Conservation (phyloP, 2,113 vertebrate genomes). For the Indicator indicator region DNA sequence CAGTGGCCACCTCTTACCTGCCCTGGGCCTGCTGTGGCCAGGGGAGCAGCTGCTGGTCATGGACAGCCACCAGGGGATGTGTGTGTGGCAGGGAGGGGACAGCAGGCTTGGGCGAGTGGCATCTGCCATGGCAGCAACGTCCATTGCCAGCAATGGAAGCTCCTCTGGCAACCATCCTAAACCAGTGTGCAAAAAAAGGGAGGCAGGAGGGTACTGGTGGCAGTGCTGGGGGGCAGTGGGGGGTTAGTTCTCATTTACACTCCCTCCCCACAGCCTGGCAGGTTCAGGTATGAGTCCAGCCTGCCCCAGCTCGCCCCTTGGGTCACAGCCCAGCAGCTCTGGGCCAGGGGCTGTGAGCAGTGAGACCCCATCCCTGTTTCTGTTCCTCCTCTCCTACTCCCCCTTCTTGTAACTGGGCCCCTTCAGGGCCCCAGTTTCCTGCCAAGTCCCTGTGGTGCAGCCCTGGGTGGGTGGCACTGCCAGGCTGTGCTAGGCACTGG, state of each 20-base stretch:
- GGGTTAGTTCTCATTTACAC: not conserved
- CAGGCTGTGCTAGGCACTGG: slow-evolving; percentile 16
- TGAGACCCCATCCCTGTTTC: fast-evolving
- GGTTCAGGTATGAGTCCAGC: fast-evolving
- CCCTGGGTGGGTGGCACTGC: fast-evolving
- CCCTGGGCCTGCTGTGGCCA: fast-evolving
- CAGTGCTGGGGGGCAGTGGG: not conserved
- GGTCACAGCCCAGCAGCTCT: not conserved
- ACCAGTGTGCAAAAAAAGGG: not conserved
- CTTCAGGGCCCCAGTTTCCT: not conserved
- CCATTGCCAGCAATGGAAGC: slow-evolving; percentile 60
- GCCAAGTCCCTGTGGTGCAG: not conserved
- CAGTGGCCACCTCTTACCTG: not conserved
- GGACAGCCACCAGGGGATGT: not conserved
- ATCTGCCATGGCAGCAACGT: not conserved
- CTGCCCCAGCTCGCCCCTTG: fast-evolving
- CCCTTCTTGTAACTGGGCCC: too few relatives aligned
- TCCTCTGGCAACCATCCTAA: not conserved
- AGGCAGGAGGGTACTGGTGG: not conserved
- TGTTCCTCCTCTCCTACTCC: not conserved
- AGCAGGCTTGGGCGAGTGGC: not conserved
- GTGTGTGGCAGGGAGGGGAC: not conserved
- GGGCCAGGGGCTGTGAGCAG: not conserved
- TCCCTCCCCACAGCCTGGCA: not conserved
- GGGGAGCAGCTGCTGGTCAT: not conserved